Base-by-base conservation (phyloP, 2,888 invertebrate genomes). In the Cheiracanthium punctorium region DNA sequence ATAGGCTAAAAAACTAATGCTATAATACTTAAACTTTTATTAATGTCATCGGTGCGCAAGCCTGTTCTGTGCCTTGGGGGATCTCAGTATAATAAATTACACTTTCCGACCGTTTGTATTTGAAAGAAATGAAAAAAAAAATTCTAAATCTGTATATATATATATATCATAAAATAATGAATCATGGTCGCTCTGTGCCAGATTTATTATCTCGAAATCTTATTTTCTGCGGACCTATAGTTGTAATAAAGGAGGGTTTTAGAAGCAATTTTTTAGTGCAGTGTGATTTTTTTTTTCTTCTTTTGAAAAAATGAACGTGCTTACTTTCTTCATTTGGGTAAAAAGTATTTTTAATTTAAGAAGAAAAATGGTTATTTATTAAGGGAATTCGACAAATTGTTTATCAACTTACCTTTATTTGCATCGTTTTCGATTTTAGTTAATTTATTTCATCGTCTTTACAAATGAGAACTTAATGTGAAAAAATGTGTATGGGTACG, bases 11-110 rank as follows among this genome's bases (percentile, higher is more conserved):
- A 58, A 85, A 85, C 85, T 86, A 86, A 86, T 86, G 85, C 80
- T 86, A 86, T 86, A 86, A 86, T 86, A 86, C 85, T 86, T 86
- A 80, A 86, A 86, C 80, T 80, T 86, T 86, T 86, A 86, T 86
- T 86, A 86, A 86, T 86, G 85, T 86, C 85, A 75, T 32, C 75
- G 41, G 67, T 64, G 71, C 24, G 12, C 17, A n/a, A 75, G 72
- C 17, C 65, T 67, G 24, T 48, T 43, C 67, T 48, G 41, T 69
- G 79, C 67, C 58, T 52, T 33, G 41, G 37, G 33, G 69, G 43
- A 29, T 37, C 20, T 24, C 8, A n/a, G 69, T 48, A 69, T 71
- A 80, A 86, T 80, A 86, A 86, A 86, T 86, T 86, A 73, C 79
- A 29, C 75, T 32, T 71, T 72, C 48, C 24, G 17, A 17, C 48